A percentile compares a stretch with the other conserved stretches of the same genome.
These are phyloP conservation scores for Drosophila rhopaloa DNA, from an alignment of 1,140 invertebrate genomes.

Conservation along the genomic window DNA sequence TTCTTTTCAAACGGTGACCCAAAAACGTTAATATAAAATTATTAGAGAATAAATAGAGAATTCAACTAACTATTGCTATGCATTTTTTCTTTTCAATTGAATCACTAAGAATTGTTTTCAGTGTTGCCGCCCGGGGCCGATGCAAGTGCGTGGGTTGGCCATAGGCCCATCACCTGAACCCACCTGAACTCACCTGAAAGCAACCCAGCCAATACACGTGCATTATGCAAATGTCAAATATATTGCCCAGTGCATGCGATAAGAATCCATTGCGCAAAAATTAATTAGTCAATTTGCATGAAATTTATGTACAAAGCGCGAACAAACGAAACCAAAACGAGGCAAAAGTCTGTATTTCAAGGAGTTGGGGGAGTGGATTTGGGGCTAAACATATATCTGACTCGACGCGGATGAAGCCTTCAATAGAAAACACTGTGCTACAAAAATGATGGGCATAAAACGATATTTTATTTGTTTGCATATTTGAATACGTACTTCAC, in stretches of 20 bases:
- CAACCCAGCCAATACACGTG: slow-evolving; percentile 28
- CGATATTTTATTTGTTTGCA: no score
- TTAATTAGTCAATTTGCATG: slow-evolving; percentile 83
- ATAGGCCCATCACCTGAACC: slow-evolving; percentile 8
- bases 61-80: no score
- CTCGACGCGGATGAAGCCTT: not conserved
- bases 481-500: no score
- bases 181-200: slow-evolving; percentile 4
- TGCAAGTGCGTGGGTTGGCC: slow-evolving; percentile 30
- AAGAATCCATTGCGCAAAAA: slow-evolving; percentile 80
- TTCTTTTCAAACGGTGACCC: no score
- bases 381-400: slow-evolving; percentile 21
- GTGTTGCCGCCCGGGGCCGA: slow-evolving; percentile 2
- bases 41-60: no score
- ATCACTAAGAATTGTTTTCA: not conserved
- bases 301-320: slow-evolving; percentile 83
- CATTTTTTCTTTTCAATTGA: no score
- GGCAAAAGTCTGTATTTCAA: not conserved
- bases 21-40: no score
- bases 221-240: slow-evolving; percentile 69
- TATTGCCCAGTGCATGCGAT: slow-evolving; percentile 69
- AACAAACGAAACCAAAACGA: slow-evolving; percentile 72
- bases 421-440: not conserved
- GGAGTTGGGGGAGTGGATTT: slow-evolving; percentile 3
- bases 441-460: not conserved